Conservation (phyloP, 2,888 invertebrate species). For the Acanthosepion pharaonis region DNA sequence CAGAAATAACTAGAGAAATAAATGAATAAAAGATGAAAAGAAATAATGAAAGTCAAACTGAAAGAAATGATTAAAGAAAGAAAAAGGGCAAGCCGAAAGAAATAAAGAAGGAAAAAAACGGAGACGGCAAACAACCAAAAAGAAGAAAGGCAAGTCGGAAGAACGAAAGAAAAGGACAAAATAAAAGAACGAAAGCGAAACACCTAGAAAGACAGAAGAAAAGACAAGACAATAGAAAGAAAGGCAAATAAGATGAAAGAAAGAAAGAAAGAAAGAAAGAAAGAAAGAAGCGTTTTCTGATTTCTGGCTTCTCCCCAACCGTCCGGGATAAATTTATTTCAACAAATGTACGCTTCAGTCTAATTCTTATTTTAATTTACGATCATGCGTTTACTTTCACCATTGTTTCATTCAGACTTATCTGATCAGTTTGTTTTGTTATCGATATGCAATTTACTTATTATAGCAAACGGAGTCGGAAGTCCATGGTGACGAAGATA, state of each 20-base stretch:
- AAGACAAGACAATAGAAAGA: too few species aligned
- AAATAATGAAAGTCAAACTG: too few species aligned
- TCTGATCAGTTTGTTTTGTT: neutral
- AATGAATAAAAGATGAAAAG: too few species aligned
- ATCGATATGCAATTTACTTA: neutral
- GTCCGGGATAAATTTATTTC: neutral
- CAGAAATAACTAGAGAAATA: too few species aligned
- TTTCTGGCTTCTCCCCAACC: neutral
- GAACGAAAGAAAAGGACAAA: neutral
- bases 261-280: too few species aligned
- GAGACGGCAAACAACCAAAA: too few species aligned
- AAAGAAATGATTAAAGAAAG: too few species aligned
- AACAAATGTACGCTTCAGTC: neutral
- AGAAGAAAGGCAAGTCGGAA: neutral
- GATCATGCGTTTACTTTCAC: neutral
- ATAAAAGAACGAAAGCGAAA: neutral
- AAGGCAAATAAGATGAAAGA: neutral
- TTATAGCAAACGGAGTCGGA: neutral
- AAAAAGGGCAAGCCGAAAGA: too few species aligned
- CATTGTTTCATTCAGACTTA: neutral
- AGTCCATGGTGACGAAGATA: slow-evolving; percentile 7
- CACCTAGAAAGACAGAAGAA: too few species aligned
- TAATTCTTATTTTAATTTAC: neutral
- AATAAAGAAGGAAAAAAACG: too few species aligned
- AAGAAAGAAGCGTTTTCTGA: neutral